Conservation (phyloP, 1,140 invertebrate genomes). For the Brachionus manjavacas region DNA sequence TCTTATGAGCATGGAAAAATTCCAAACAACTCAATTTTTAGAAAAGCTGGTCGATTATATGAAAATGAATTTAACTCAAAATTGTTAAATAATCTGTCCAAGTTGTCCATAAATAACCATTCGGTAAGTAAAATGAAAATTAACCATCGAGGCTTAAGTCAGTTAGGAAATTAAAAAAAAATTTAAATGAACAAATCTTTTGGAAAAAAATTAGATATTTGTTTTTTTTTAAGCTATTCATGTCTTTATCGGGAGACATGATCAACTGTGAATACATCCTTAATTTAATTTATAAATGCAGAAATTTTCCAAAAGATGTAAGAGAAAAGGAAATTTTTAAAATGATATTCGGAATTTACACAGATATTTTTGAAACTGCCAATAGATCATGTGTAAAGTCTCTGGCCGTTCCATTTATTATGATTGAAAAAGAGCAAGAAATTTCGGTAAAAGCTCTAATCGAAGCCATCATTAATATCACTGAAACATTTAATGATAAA, state of each 20-base stretch:
- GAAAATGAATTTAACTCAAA: neutral
- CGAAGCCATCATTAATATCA: neutral
- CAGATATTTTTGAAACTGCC: neutral
- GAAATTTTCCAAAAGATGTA: too few species aligned
- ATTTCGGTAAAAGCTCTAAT: neutral
- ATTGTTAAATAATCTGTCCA: neutral
- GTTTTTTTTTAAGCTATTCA: neutral
- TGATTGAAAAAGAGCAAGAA: neutral
- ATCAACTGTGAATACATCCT: constrained; percentile 3
- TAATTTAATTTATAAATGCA: neutral
- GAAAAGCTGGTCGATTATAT: neutral
- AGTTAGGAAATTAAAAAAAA: too few species aligned
- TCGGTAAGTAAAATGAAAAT: neutral
- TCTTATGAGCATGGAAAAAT: neutral
- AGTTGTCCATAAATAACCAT: neutral
- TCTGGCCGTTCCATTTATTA: neutral
- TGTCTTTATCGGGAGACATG: neutral
- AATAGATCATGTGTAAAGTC: neutral
- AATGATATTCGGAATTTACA: neutral
- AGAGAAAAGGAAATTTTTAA: neutral
- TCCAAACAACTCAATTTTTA: neutral
- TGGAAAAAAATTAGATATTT: neutral
- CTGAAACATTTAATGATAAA: neutral
- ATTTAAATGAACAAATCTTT: too few species aligned
- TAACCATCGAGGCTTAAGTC: neutral